Evolutionary conservation across 2,797 vertebrate species (phyloP).

Genomic region (Echeneis naucrates): DNA sequence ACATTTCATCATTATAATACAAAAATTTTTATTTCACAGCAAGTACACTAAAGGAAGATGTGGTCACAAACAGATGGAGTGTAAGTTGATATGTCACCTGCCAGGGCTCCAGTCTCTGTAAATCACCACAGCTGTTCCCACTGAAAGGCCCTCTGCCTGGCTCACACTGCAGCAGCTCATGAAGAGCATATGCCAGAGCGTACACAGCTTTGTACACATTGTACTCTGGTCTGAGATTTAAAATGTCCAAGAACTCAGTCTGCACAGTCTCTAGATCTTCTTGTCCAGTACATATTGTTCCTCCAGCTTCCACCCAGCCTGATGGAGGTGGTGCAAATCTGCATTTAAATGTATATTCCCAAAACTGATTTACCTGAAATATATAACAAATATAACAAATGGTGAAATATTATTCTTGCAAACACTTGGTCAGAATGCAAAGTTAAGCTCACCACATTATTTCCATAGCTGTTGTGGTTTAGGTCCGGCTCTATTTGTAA

Average conservation of each 20-base stretch:
- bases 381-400: neutral
- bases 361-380: constrained; percentile 56
- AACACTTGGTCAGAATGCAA: neutral
- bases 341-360: constrained; percentile 50
- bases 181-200: constrained; percentile 74
- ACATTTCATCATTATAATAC: no score
- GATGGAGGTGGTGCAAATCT: neutral
- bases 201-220: constrained; percentile 76
- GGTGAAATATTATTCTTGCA: neutral
- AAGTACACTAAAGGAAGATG: no score
- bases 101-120: neutral
- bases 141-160: constrained; percentile 18
- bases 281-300: constrained; percentile 53
- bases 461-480: constrained; percentile 34
- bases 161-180: constrained; percentile 66
- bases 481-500: constrained; percentile 45
- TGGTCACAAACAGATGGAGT: neutral
- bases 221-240: constrained; percentile 60
- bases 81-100: neutral
- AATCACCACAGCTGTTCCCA: neutral
- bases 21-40: no score
- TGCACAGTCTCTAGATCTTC: constrained; percentile 44
- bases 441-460: constrained; percentile 46
- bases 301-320: constrained; percentile 23
- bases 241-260: constrained; percentile 65